A percentile compares a stretch with the other conserved stretches of the same genome.
Evolutionary conservation across 2,797 vertebrate species (phyloP).

Genomic region (Nyctalus aviator): DNA sequence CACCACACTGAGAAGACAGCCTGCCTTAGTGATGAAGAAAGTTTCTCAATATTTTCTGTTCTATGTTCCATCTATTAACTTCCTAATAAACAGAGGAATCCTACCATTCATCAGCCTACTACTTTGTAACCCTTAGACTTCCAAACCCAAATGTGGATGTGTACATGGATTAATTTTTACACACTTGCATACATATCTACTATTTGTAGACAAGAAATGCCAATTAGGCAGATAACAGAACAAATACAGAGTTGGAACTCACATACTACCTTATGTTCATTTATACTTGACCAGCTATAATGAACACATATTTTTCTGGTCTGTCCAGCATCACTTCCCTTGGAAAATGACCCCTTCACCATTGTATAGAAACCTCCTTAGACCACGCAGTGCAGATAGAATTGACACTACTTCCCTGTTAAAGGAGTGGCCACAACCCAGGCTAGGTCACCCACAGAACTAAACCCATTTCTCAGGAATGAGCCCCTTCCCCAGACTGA

Average conservation of each 20-base stretch:
- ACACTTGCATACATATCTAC: neutral
- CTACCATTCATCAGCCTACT: neutral
- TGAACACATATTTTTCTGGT: neutral
- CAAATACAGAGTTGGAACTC: neutral
- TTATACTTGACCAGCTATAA: neutral
- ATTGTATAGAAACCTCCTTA: neutral
- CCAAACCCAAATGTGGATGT: neutral
- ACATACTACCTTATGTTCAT: neutral
- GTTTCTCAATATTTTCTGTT: neutral
- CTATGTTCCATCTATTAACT: neutral
- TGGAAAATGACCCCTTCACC: neutral
- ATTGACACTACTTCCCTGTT: neutral
- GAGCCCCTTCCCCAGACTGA: neutral
- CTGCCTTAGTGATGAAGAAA: neutral
- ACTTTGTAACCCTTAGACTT: neutral
- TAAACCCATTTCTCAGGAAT: neutral
- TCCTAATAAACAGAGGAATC: neutral
- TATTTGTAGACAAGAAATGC: neutral
- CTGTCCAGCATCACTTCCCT: neutral
- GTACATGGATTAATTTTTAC: neutral
- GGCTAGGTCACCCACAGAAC: neutral
- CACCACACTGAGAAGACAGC: neutral
- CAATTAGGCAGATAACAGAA: neutral
- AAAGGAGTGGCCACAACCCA: neutral
- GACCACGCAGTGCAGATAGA: fast-evolving